Evolutionary conservation across 1,140 invertebrate genomes (phyloP).

Genomic region (Bombus affinis): DNA sequence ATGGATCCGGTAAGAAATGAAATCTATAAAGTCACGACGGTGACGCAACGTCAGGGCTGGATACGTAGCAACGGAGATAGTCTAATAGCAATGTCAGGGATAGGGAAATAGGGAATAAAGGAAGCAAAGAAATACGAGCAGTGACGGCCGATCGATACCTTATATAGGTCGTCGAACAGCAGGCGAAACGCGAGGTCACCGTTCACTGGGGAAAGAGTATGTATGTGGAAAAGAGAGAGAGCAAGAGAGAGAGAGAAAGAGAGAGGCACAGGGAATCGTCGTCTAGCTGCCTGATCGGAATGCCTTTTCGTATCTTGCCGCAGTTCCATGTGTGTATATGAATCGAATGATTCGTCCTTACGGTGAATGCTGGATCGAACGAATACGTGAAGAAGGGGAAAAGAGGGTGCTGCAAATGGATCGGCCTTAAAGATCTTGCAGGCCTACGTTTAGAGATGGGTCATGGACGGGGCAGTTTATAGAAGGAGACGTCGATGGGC

Average conservation of each 20-base stretch:
- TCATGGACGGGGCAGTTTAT: neutral
- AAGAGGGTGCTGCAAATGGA: neutral
- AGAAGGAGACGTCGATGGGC: neutral
- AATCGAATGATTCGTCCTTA: conserved; percentile 18
- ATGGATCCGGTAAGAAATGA: conserved; percentile 39
- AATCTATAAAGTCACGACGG: conserved; percentile 40
- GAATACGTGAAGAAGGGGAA: neutral
- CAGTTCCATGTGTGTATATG: conserved; percentile 15
- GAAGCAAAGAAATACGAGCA: conserved; percentile 49
- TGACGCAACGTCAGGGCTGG: conserved; percentile 20
- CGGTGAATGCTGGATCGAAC: neutral
- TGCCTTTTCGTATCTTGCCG: conserved; percentile 21
- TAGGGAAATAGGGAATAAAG: conserved; percentile 35
- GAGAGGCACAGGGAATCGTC: neutral
- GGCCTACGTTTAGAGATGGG: neutral
- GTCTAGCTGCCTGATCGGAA: conserved; percentile 22
- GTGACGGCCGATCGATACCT: conserved; percentile 48
- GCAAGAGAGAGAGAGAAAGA: neutral
- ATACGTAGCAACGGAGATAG: conserved; percentile 25
- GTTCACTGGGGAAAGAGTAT: neutral
- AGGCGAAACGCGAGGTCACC: neutral
- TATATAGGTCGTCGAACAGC: conserved; percentile 36
- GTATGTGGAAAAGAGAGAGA: neutral
- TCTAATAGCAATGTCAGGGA: conserved; percentile 45
- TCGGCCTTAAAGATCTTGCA: neutral